Evolutionary conservation across 2,888 invertebrate species (phyloP), one percentile per base, ranked within the genome.

Genomic region (Phortica magna): DNA sequence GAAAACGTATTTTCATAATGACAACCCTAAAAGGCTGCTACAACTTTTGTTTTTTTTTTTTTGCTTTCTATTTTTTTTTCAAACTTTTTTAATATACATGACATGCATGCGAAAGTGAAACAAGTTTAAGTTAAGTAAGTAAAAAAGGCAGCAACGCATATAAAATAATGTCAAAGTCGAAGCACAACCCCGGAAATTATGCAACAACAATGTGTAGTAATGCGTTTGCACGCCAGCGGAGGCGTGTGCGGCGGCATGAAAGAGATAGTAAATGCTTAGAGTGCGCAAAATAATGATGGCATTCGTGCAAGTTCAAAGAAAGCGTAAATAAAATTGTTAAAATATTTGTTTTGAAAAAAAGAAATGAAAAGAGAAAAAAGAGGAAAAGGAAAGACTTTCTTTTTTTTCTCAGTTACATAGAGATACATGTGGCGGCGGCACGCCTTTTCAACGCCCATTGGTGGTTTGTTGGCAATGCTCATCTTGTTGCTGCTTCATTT

Each of bases 241-340:
- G 3, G 0, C 3, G 14, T 6, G 48, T 14, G 10, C n/a, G n/a
- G n/a, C n/a, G n/a, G n/a, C n/a, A n/a, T 48, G 10, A 72, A 4
- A 72, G 7, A 61, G 6, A 61, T 17, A 61, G 61, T 22, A 22
- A 14, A 48, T 12, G 9, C 10, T 61, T 61, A 22, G 7, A 48
- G 22, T 42, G 14, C 4, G 59, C 22, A 65, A 85, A 86, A 85
- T 85, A 85, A 88, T 88, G 85, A 83, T 81, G 78, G 78, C 82
- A 64, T 59, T 19, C 19, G 70, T 10, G 53, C 70, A 71, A 71
- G 85, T 86, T 86, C 88, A 86, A 86, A 88, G 85, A 83, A 83
- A 86, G 88, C 83, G 88, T 82, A 86, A 86, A 86, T 86, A 88
- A 86, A 86, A 88, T 88, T 86, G 88, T 86, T 88, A 88, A 82